These are phyloP conservation scores for Isaurus tuberculatus DNA, from an alignment of 92 coral and sea anemone genomes.

Conservation along the genomic window DNA sequence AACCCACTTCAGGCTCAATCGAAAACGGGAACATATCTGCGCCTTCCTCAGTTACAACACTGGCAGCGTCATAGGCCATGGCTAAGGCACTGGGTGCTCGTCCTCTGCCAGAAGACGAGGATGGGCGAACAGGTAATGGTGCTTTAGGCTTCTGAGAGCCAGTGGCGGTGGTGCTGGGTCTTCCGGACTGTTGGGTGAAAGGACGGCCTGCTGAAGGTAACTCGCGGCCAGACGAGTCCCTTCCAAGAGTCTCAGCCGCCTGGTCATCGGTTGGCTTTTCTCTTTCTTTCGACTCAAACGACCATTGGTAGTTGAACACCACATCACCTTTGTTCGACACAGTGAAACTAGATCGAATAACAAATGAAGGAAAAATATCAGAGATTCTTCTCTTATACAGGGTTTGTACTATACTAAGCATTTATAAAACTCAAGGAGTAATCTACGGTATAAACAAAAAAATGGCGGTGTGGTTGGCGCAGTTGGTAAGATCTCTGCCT, in stretches of 20 bases:
- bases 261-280: slow-evolving; percentile 62
- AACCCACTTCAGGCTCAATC: slow-evolving; percentile 88
- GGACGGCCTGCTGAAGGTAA: slow-evolving; percentile 69
- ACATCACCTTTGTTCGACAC: slow-evolving; percentile 85
- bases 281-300: slow-evolving; percentile 56
- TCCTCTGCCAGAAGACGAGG: slow-evolving; percentile 77
- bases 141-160: slow-evolving; percentile 50
- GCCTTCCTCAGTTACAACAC: slow-evolving; percentile 86
- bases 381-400: neutral
- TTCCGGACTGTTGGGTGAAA: slow-evolving; percentile 68
- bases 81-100: slow-evolving; percentile 89
- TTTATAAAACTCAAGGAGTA: too few relatives aligned
- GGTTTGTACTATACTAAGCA: too few relatives aligned
- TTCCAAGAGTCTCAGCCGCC: slow-evolving; percentile 29
- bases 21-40: slow-evolving; percentile 89
- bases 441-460: too few relatives aligned
- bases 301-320: slow-evolving; percentile 81
- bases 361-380: neutral
- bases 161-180: slow-evolving; percentile 74
- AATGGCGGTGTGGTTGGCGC: too few relatives aligned
- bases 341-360: slow-evolving; percentile 57
- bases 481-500: too few relatives aligned
- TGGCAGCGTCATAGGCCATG: slow-evolving; percentile 92
- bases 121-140: slow-evolving; percentile 56
- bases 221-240: slow-evolving; percentile 47